Conservation (phyloP, 2,113 vertebrate species). For the Nannospalax galili region DNA sequence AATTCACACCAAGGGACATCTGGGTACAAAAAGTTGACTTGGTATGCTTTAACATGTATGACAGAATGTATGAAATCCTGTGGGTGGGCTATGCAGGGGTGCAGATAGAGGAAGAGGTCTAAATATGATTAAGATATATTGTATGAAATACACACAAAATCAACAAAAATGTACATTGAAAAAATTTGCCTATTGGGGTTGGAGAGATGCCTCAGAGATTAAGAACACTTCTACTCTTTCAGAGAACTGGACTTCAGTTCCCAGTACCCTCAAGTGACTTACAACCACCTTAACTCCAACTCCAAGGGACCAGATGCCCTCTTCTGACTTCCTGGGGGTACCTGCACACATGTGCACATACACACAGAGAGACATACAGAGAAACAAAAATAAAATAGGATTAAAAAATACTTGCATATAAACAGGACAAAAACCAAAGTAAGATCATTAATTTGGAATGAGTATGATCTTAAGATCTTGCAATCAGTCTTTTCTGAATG, state of each 20-base stretch:
- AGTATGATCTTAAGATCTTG: neutral
- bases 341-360: neutral
- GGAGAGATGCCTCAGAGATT: no score
- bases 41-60: no score
- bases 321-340: neutral
- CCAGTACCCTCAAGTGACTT: no score
- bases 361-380: neutral
- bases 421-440: neutral
- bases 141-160: no score
- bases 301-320: neutral
- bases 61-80: no score
- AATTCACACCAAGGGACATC: no score
- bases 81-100: no score
- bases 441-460: neutral
- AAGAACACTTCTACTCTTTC: neutral
- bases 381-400: neutral
- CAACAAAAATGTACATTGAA: no score
- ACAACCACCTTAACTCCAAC: neutral
- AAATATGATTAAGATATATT: no score
- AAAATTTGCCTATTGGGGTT: neutral
- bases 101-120: no score
- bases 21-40: no score
- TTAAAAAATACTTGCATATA: neutral
- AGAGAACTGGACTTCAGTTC: neutral
- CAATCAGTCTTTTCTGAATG: neutral